These are phyloP conservation scores for Chloropsis cyanopogon DNA, from an alignment of 2,113 vertebrate species.

Conservation along the genomic window DNA sequence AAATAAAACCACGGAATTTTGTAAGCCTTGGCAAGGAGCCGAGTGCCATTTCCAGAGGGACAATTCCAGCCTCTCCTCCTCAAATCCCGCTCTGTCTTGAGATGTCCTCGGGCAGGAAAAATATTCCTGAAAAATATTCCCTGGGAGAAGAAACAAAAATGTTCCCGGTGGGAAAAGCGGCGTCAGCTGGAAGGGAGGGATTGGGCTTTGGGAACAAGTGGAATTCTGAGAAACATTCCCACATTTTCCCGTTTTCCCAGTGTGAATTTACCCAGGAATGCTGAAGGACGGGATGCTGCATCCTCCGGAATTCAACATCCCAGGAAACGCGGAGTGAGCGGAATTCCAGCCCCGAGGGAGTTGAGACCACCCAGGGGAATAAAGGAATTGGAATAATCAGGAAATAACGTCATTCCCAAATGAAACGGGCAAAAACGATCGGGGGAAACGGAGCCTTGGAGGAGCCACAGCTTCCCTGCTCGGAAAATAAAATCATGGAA, in stretches of 20 bases:
- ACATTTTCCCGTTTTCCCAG: neutral
- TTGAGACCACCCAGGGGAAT: neutral
- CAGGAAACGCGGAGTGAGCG: neutral
- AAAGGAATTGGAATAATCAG: neutral
- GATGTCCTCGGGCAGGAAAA: neutral
- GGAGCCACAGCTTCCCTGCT: neutral
- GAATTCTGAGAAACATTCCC: neutral
- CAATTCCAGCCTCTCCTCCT: neutral
- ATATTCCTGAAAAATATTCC: neutral
- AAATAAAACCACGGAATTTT: neutral
- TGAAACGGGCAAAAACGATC: neutral
- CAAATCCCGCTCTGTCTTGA: neutral
- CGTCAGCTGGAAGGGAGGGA: rapidly evolving
- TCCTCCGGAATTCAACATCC: neutral
- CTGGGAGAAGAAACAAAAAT: neutral
- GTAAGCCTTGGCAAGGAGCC: neutral
- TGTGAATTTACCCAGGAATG: neutral
- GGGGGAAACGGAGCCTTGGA: neutral
- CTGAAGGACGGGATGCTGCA: neutral
- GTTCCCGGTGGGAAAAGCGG: neutral
- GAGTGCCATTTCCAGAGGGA: neutral
- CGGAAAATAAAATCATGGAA: neutral
- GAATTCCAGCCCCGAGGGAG: neutral
- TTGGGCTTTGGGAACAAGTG: neutral
- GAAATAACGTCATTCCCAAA: neutral